Percentiles rank a stretch among this genome's conserved stretches.
These are phyloP conservation scores for Epirrita christyi DNA, from an alignment of 2,888 invertebrate genomes.

Conservation along the genomic window DNA sequence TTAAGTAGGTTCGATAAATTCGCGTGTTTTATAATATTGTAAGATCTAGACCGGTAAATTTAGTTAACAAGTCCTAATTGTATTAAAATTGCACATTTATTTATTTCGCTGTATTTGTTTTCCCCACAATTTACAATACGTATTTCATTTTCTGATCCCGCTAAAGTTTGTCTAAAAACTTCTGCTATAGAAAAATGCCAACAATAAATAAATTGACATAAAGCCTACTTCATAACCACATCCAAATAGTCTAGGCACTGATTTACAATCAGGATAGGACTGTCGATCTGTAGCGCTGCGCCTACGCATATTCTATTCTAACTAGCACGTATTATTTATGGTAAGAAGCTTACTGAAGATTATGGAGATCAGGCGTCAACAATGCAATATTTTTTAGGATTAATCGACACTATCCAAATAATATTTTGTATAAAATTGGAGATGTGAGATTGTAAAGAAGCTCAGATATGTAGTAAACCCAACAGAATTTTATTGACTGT, in stretches of 20 bases:
- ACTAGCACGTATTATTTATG: constrained; percentile 83
- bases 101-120: no score
- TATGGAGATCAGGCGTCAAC: constrained; percentile 80
- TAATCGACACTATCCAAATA: constrained; percentile 31
- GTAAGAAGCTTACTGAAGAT: constrained; percentile 82
- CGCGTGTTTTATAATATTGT: no score
- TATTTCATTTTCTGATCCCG: no score
- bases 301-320: constrained; percentile 78
- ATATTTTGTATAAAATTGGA: constrained; percentile 9
- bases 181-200: no score
- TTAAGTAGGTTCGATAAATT: no score
- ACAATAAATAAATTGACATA: constrained; percentile 9
- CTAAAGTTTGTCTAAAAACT: no score
- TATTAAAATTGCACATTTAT: no score
- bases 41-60: no score
- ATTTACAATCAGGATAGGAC: constrained; percentile 81
- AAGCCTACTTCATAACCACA: constrained; percentile 40
- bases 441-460: constrained; percentile 8
- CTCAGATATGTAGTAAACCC: constrained; percentile 4
- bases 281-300: constrained; percentile 76
- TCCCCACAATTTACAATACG: no score
- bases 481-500: constrained; percentile 6
- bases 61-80: no score
- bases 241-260: constrained; percentile 67
- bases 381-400: constrained; percentile 66